Base-by-base conservation (phyloP, 1,140 invertebrate genomes). In the Drosophila burlai region DNA sequence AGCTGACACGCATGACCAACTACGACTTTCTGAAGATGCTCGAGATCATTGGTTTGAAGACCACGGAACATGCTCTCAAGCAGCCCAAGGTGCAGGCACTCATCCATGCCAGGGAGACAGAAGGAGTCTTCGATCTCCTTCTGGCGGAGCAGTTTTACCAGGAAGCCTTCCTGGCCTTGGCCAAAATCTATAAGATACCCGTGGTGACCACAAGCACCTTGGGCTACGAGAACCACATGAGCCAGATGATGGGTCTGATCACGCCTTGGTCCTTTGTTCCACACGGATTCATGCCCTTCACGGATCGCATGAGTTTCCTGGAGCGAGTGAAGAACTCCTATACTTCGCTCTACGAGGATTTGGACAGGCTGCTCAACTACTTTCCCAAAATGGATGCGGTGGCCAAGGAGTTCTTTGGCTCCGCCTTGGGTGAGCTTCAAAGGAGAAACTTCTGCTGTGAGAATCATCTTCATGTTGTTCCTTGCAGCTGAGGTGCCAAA, bases 121-220 rank as follows among this genome's bases (percentile, higher is more conserved):
- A 92, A 0, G 91, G 87, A 0, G 67, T 81, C 3, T 94, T 93
- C 50, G 94, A 94, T 90, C 57, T 94, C 0, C 63, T 94, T 26
- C 84, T 94, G 31, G 82, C 91, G 2, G 93, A 94, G 55, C 80
- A 92, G 43, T 93, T 93, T 76, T 91, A 89, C 49, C 91, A 93
- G 63, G 93, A 94, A 58, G 82, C 93, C 3, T 83, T 93, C 26
- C 64, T 93, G 9, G 87, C 91, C 6, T 78, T 94, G 55, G 92
- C 90, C 3, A 63, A 93, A 43, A 78, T 91, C 47, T 94, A 93
- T 31, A 73, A 91, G 16, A 82, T 93, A 21, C 93, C 93, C 1
- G 52, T 93, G 45, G 87, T 94, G 7, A 92, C 82, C 3, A 80
- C 85, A 1, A 87, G 81, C 21, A 92, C 92, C 0, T 75, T 94